Conservation (phyloP, 2,888 invertebrate species). For the Habrosyne pyritoides region DNA sequence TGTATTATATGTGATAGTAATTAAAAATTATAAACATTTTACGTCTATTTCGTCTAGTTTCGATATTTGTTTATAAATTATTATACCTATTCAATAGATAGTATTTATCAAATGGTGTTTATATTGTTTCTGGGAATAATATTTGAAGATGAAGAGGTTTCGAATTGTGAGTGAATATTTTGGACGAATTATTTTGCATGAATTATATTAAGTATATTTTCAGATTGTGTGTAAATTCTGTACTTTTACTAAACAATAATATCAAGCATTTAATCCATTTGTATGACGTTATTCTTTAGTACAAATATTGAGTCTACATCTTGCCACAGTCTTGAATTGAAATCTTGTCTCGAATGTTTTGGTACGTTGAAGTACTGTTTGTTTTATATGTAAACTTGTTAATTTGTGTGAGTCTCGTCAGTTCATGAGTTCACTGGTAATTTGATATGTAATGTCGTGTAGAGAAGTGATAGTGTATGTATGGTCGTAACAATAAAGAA, state of each 20-base stretch:
- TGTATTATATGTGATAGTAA: slow-evolving; percentile 55
- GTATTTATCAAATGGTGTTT: neutral
- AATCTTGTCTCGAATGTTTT: slow-evolving; percentile 24
- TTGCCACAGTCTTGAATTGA: slow-evolving; percentile 24
- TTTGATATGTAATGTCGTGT: slow-evolving; percentile 27
- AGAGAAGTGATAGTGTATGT: slow-evolving; percentile 6
- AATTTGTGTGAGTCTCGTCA: slow-evolving; percentile 44
- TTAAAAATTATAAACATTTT: slow-evolving; percentile 43
- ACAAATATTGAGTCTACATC: slow-evolving; percentile 21
- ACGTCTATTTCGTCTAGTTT: slow-evolving; percentile 34
- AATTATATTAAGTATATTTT: neutral
- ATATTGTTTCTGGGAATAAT: neutral
- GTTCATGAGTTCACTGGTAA: slow-evolving; percentile 41
- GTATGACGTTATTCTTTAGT: slow-evolving; percentile 14
- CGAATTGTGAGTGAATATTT: slow-evolving; percentile 3
- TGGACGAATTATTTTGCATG: neutral
- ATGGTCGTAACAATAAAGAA: neutral
- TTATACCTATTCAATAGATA: neutral
- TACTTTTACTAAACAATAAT: neutral
- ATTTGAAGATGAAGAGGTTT: neutral
- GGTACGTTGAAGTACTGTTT: slow-evolving; percentile 48
- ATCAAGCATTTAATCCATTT: neutral
- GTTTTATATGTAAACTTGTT: slow-evolving; percentile 34
- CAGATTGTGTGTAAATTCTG: slow-evolving; percentile 1
- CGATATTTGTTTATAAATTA: slow-evolving; percentile 41